Percentiles rank a stretch among this genome's conserved stretches.
Conservation (phyloP, 2,888 invertebrate species). For the Crepidodera aurea region DNA sequence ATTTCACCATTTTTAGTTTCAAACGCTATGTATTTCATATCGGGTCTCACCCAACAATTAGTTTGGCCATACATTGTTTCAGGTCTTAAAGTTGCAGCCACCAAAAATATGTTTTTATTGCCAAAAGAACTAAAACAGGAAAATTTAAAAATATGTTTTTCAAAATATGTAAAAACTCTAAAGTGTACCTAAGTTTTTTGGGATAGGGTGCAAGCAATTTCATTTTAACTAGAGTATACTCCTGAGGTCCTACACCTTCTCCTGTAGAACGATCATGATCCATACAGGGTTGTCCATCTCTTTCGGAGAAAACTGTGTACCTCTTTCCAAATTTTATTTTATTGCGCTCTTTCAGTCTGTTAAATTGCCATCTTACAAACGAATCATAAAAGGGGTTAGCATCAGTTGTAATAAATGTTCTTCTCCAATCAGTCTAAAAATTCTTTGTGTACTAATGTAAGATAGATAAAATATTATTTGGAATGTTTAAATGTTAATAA, state of each 20-base stretch:
- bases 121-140: constrained; percentile 66
- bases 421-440: constrained; percentile 92
- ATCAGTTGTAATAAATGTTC: constrained; percentile 98
- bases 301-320: constrained; percentile 94
- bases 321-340: constrained; percentile 97
- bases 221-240: constrained; percentile 97
- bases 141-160: constrained; percentile 42
- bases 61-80: constrained; percentile 99
- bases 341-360: constrained; percentile 81
- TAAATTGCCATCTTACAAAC: constrained; percentile 97
- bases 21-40: constrained; percentile 92
- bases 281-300: constrained; percentile 99
- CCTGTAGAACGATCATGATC: constrained; percentile 97
- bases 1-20: constrained; percentile 76
- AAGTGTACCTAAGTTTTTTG: constrained; percentile 69
- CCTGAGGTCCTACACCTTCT: constrained; percentile 98
- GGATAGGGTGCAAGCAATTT: constrained; percentile 80
- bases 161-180: constrained; percentile 6
- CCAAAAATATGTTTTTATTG: constrained; percentile 76
- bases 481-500: too few relatives aligned
- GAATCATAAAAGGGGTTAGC: constrained; percentile 97
- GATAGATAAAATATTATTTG: too few relatives aligned
- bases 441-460: too few relatives aligned
- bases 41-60: constrained; percentile 97
- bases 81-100: constrained; percentile 97